A percentile compares a stretch with the other conserved stretches of the same genome.
Evolutionary conservation across 2,797 vertebrate genomes (phyloP).

Genomic region (Oophaga sylvatica): DNA sequence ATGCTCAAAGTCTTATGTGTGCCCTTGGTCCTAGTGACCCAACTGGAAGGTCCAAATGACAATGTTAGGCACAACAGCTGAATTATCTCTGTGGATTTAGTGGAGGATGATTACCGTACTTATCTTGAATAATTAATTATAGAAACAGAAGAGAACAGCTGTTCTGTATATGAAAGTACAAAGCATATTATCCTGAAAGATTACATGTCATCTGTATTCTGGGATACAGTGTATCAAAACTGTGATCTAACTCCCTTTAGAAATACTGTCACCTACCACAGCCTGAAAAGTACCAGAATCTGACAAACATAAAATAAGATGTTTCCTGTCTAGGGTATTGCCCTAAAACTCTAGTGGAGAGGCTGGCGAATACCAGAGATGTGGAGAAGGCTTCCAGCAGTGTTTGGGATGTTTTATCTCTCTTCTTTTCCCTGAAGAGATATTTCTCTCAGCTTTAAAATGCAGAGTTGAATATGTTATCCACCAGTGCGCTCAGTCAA

Average conservation of each 20-base stretch:
- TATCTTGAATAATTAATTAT: background rate
- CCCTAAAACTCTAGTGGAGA: background rate
- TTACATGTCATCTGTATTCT: background rate
- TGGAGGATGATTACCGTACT: background rate
- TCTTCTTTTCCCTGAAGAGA: background rate
- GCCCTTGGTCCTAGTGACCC: no score
- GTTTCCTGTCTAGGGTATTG: background rate
- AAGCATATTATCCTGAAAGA: background rate
- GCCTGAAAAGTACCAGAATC: background rate
- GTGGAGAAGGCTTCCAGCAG: background rate
- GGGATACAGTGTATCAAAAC: background rate
- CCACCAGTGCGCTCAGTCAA: background rate
- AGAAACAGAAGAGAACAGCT: background rate
- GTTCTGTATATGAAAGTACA: background rate
- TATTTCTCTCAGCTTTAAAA: background rate
- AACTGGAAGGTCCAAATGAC: no score
- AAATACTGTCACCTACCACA: background rate
- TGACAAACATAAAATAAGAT: background rate
- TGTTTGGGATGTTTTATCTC: background rate
- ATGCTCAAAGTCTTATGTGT: no score
- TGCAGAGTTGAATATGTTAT: background rate
- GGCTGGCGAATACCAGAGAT: background rate
- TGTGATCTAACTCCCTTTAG: background rate
- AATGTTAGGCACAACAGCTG: background rate
- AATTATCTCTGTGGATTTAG: background rate